These are phyloP conservation scores for Apodemia hepburni DNA, from an alignment of 2,888 invertebrate genomes.

Conservation along the genomic window DNA sequence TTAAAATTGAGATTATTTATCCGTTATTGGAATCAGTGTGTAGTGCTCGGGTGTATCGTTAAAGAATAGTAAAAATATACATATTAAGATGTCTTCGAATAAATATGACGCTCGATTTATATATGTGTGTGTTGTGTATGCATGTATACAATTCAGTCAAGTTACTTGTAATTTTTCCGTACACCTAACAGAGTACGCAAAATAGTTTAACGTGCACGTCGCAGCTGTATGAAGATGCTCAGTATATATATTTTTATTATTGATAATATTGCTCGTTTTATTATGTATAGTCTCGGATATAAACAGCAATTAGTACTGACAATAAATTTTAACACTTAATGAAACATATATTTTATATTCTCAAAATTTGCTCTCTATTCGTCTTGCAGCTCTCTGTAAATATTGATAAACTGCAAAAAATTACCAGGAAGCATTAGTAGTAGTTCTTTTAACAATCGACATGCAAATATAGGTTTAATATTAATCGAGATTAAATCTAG, in stretches of 20 bases:
- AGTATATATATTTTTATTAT: constrained; percentile 26
- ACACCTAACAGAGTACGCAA: background rate
- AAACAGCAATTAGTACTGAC: constrained; percentile 52
- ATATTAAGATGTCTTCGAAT: background rate
- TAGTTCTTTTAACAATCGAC: constrained; percentile 5
- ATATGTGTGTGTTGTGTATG: too few relatives aligned
- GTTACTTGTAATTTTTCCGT: too few relatives aligned
- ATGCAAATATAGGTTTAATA: constrained; percentile 22
- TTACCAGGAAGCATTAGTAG: constrained; percentile 8
- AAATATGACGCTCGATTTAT: background rate
- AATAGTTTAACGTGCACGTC: background rate
- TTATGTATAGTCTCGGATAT: constrained; percentile 33
- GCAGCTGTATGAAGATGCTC: constrained; percentile 20
- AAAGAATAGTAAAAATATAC: constrained; percentile 25
- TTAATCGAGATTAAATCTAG: constrained; percentile 23
- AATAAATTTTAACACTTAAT: constrained; percentile 52
- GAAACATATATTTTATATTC: constrained; percentile 39
- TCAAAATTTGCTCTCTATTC: constrained; percentile 60
- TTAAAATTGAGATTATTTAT: constrained; percentile 78
- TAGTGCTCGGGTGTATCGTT: constrained; percentile 37
- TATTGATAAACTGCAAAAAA: constrained; percentile 23
- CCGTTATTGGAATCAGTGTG: constrained; percentile 52
- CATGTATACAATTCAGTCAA: too few relatives aligned
- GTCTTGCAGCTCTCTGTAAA: constrained; percentile 51
- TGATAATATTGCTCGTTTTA: constrained; percentile 23